Evolutionary conservation across 1,140 invertebrate species (phyloP).

Genomic region (Trachelipus rathkii): DNA sequence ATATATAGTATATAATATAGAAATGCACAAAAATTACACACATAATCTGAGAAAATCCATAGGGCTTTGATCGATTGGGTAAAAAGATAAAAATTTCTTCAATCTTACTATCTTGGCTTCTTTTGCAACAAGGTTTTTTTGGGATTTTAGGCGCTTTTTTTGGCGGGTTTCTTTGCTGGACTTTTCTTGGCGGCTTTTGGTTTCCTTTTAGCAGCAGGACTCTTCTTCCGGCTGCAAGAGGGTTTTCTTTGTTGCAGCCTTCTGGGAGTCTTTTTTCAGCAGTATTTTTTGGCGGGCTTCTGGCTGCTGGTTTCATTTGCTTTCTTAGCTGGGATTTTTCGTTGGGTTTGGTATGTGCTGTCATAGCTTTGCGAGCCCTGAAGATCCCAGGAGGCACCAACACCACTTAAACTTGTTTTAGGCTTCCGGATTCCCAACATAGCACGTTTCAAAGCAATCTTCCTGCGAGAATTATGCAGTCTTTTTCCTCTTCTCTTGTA

Average conservation of each 20-base stretch:
- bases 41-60: too few relatives aligned
- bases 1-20: too few relatives aligned
- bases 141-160: background rate
- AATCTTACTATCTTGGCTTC: too few relatives aligned
- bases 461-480: slow-evolving; percentile 56
- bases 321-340: background rate
- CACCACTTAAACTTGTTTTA: slow-evolving; percentile 62
- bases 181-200: slow-evolving; percentile 33
- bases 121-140: too few relatives aligned
- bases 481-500: slow-evolving; percentile 59
- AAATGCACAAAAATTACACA: too few relatives aligned
- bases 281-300: slow-evolving; percentile 38
- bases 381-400: slow-evolving; percentile 60
- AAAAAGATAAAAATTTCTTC: too few relatives aligned
- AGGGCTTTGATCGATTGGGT: too few relatives aligned
- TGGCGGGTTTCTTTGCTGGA: slow-evolving; percentile 37
- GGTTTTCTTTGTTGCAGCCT: background rate
- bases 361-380: slow-evolving; percentile 54
- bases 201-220: slow-evolving; percentile 31
- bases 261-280: too few relatives aligned
- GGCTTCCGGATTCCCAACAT: slow-evolving; percentile 55
- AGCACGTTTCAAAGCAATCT: slow-evolving; percentile 50
- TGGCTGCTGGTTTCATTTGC: slow-evolving; percentile 27
- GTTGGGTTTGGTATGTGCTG: background rate
- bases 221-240: slow-evolving; percentile 33